Evolutionary conservation across 2,888 invertebrate genomes (phyloP).

Genomic region (Ennomos fuscantarius): DNA sequence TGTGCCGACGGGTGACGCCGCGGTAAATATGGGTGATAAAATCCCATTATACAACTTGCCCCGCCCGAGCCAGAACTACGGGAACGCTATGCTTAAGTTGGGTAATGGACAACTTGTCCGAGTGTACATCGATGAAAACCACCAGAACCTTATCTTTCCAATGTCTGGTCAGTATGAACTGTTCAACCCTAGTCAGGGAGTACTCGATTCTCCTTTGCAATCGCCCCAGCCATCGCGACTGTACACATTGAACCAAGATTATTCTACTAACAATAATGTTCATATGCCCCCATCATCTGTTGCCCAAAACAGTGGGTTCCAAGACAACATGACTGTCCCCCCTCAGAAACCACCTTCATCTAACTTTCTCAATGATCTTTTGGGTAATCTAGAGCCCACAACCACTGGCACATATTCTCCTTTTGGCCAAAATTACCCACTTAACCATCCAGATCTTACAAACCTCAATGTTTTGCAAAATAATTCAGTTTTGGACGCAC

Average conservation of each 20-base stretch:
- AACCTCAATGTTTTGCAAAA: conserved; percentile 63
- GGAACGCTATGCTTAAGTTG: conserved; percentile 76
- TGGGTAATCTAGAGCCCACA: conserved; percentile 90
- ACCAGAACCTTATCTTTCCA: conserved; percentile 76
- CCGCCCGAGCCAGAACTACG: conserved; percentile 69
- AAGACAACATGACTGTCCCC: conserved; percentile 60
- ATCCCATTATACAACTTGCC: conserved; percentile 61
- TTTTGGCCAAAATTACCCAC: conserved; percentile 87
- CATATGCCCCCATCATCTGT: conserved; percentile 52
- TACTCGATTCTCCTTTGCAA: conserved; percentile 68
- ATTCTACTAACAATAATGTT: conserved; percentile 62
- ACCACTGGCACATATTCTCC: conserved; percentile 90
- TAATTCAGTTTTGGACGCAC: conserved; percentile 59
- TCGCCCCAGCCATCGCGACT: conserved; percentile 64
- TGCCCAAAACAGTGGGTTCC: conserved; percentile 54
- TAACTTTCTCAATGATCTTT: conserved; percentile 88
- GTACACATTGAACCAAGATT: conserved; percentile 75
- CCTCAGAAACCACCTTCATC: conserved; percentile 65
- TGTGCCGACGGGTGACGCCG: conserved; percentile 62
- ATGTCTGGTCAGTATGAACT: conserved; percentile 78
- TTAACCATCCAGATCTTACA: conserved; percentile 79
- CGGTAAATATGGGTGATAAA: conserved; percentile 66
- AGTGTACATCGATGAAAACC: conserved; percentile 78
- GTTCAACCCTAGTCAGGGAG: conserved; percentile 71
- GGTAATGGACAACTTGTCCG: conserved; percentile 77